A percentile compares a stretch with the other conserved stretches of the same genome.
Evolutionary conservation across 1,140 invertebrate species (phyloP).

Genomic region (Atta cephalotes): DNA sequence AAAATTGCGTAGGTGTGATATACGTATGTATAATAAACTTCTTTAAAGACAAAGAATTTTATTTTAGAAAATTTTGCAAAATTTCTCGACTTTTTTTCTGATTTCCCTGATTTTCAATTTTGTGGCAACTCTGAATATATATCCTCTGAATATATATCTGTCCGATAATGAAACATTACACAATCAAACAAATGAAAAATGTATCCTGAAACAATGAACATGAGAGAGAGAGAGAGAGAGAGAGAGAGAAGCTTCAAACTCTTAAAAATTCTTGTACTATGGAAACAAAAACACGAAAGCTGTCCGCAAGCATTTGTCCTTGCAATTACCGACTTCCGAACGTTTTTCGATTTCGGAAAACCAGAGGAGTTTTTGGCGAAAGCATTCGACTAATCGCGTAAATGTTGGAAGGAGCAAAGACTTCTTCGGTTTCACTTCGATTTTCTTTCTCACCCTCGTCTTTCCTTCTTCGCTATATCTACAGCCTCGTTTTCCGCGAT

Average conservation of each 20-base stretch:
- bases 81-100: too few relatives aligned
- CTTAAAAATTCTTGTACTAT: not conserved
- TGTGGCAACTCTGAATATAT: not conserved
- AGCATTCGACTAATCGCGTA: not conserved
- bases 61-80: too few relatives aligned
- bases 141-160: too few relatives aligned
- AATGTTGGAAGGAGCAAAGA: conserved; percentile 13
- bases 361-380: not conserved
- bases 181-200: not conserved
- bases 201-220: not conserved
- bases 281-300: not conserved
- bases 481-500: conserved; percentile 50
- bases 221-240: too few relatives aligned
- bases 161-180: not conserved
- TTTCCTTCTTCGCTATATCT: not conserved
- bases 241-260: not conserved
- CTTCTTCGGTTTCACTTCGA: conserved; percentile 19
- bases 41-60: too few relatives aligned
- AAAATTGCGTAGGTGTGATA: too few relatives aligned
- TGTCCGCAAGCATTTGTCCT: conserved; percentile 19
- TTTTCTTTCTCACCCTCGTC: not conserved
- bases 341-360: conserved; percentile 27
- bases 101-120: too few relatives aligned
- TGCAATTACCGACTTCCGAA: conserved; percentile 48
- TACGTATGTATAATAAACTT: too few relatives aligned